A percentile compares a stretch with the other conserved stretches of the same genome.
These are phyloP conservation scores for Pantelozetes paolii DNA, from an alignment of 2,888 invertebrate species.

Conservation along the genomic window DNA sequence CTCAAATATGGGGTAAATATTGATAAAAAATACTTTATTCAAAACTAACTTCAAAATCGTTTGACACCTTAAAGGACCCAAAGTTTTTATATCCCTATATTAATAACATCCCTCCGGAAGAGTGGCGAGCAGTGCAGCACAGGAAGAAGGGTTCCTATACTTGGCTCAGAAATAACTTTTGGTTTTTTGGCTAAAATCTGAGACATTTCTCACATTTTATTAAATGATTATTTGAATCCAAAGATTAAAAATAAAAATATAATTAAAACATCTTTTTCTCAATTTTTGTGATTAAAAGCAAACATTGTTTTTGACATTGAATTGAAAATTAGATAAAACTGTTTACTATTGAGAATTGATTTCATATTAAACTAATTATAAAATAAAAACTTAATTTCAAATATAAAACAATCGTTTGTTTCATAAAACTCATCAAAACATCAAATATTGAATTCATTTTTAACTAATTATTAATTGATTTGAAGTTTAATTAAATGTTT, in stretches of 20 bases:
- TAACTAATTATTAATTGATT: too few species aligned
- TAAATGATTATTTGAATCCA: too few species aligned
- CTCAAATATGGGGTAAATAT: conserved; percentile 1
- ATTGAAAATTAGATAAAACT: too few species aligned
- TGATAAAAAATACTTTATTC: background rate
- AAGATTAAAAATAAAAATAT: too few species aligned
- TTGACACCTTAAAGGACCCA: background rate
- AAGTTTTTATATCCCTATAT: conserved; percentile 16
- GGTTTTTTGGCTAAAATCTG: background rate
- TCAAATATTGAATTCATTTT: too few species aligned
- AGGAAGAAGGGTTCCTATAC: background rate
- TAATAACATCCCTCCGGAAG: background rate
- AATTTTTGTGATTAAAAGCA: too few species aligned
- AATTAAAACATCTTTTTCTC: too few species aligned
- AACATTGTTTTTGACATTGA: too few species aligned
- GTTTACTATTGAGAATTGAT: background rate
- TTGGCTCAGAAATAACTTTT: background rate
- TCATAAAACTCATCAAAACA: background rate
- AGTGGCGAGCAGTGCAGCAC: background rate
- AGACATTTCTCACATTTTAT: too few species aligned
- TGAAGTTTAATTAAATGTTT: too few species aligned
- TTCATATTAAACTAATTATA: background rate
- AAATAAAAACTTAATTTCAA: background rate
- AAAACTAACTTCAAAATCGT: background rate
- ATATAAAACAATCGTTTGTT: background rate